Evolutionary conservation across 1,140 invertebrate genomes (phyloP), one percentile per base, ranked within the genome.

Genomic region (Drosophila triauraria): DNA sequence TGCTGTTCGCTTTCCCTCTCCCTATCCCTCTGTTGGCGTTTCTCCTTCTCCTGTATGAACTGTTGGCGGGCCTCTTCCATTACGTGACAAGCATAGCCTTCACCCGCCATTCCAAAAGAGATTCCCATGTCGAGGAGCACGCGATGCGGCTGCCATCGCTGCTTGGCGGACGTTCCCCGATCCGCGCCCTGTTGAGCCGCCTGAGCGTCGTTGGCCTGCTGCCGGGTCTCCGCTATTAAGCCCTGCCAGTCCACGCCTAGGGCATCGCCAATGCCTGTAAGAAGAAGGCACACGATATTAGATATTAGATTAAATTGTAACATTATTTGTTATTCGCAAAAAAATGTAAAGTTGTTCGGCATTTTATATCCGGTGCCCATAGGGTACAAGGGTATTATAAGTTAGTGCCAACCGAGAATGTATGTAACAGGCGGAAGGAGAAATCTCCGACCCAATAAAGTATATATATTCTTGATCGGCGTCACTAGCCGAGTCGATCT

Each of bases 241-340:
- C 97, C 97, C 32, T 97, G 96, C 97, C 97, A 98, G 93, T 98
- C 97, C 2, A 98, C 97, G n/a, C 97, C 97, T 12, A 98, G 92
- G 17, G 97, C 97, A 93, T 98, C 97, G 15, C 97, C 96, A 62
- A 98, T 95, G 62, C 96, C 97, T 91, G 69, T 10, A 46, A 71
- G 50, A 42, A 42, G 40, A 27, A 12, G 9, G 61, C 38, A 30
- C 27, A 30, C 27, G 27, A 23, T 17, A 8, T 32, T 8, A 32
- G 30, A 32, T 32, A 32, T 32, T 9, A 32, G 30, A 32, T 32
- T 32, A 9, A 32, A 32, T 9, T 32, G 1, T 2, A 32, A 9
- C 8, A 9, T 32, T 9, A 9, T 32, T 32, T 32, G 7, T 32
- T 32, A 32, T 30, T 30, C 27, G 27, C 27, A 30, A 30, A 30